Percentiles rank a stretch among this genome's conserved stretches.
These are phyloP conservation scores for Macrostomum cliftonense DNA, from an alignment of 2,888 invertebrate species.

Conservation along the genomic window DNA sequence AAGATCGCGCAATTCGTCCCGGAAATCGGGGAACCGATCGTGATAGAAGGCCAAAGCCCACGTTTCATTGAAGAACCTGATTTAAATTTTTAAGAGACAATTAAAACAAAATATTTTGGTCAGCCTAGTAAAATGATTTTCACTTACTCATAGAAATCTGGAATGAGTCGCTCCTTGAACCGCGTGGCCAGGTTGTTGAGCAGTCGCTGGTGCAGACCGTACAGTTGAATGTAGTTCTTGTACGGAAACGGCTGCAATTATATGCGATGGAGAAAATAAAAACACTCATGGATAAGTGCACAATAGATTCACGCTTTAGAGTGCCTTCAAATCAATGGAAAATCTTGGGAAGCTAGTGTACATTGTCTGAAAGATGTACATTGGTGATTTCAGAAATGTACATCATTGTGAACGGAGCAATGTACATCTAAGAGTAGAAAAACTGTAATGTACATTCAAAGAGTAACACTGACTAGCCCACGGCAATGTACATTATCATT, in stretches of 20 bases:
- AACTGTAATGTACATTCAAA: no score
- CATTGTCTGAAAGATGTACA: no score
- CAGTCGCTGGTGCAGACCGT: conserved; percentile 54
- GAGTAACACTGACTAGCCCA: no score
- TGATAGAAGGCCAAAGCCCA: conserved; percentile 35
- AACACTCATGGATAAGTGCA: no score
- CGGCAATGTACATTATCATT: no score
- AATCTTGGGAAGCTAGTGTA: no score
- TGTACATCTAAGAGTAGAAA: no score
- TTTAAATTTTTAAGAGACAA: neutral
- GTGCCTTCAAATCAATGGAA: no score
- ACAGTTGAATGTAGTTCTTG: conserved; percentile 46
- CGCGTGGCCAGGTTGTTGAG: conserved; percentile 50
- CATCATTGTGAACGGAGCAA: no score
- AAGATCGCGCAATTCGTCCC: conserved; percentile 34
- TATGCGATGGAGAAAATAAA: no score
- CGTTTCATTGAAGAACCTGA: conserved; percentile 32
- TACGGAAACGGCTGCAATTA: conserved; percentile 42
- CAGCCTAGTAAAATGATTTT: neutral
- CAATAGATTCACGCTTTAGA: no score
- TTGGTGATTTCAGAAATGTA: no score
- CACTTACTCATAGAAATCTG: conserved; percentile 41
- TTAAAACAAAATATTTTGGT: neutral
- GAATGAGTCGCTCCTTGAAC: conserved; percentile 46
- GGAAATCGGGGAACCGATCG: conserved; percentile 35